phyloP scores from a whole-genome alignment of 1,140 invertebrate genomes.

The Phymorhynchus buccinoides region DNA sequence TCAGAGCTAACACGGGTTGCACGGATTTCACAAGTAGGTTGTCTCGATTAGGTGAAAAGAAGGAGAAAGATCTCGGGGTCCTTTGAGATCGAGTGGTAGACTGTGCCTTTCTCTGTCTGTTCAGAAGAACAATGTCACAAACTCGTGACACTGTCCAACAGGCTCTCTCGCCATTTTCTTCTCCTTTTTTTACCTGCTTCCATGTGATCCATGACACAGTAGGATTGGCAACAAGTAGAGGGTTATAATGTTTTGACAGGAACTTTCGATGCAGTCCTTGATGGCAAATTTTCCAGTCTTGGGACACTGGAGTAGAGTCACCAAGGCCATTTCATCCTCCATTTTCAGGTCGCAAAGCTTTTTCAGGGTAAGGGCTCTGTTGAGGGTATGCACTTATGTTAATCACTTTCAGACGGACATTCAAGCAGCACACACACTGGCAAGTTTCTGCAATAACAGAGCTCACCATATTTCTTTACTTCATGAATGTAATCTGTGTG shows the following conservation, averaged over 20 bases:
- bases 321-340: neutral
- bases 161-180: neutral
- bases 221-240: neutral
- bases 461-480: neutral
- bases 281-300: neutral
- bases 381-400: neutral
- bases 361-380: neutral
- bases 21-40: too few relatives aligned
- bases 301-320: neutral
- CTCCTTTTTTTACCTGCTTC: neutral
- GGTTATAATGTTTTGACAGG: neutral
- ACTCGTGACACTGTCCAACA: too few relatives aligned
- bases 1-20: too few relatives aligned
- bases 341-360: neutral
- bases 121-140: too few relatives aligned
- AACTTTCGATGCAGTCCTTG: neutral
- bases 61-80: too few relatives aligned
- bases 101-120: too few relatives aligned
- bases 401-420: conserved; percentile 13
- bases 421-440: neutral
- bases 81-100: too few relatives aligned
- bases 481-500: neutral
- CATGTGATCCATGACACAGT: neutral
- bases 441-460: neutral
- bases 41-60: too few relatives aligned